A percentile compares a stretch with the other conserved stretches of the same genome.
phyloP scores from a whole-genome alignment of 1,140 invertebrate genomes.

The Nephila pilipes region DNA sequence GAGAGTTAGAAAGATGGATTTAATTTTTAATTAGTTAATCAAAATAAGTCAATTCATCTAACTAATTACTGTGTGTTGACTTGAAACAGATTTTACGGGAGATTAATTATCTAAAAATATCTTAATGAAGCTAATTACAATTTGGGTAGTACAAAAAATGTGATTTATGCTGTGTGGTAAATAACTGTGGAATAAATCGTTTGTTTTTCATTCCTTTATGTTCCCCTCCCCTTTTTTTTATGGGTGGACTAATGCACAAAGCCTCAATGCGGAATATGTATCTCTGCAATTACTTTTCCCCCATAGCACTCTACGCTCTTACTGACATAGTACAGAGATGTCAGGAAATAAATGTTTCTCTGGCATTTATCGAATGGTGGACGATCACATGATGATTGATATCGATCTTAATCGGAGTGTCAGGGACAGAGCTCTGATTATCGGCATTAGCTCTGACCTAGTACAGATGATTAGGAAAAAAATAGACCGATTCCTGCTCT shows the following conservation, averaged over 20 bases:
- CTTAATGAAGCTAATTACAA: too few relatives aligned
- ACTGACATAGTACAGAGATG: not conserved
- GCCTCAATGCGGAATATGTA: not conserved
- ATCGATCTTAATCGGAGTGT: constrained; percentile 29
- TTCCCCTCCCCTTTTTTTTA: too few relatives aligned
- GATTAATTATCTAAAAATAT: too few relatives aligned
- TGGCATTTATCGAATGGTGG: not conserved
- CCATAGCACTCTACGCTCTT: not conserved
- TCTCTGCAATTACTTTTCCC: too few relatives aligned
- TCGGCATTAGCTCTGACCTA: constrained; percentile 3
- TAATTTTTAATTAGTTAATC: too few relatives aligned
- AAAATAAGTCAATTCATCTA: too few relatives aligned
- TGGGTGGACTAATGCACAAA: too few relatives aligned
- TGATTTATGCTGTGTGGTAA: not conserved
- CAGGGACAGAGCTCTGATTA: constrained; percentile 6
- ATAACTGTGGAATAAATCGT: not conserved
- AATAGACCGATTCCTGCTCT: not conserved
- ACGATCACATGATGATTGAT: constrained; percentile 21
- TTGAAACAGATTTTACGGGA: too few relatives aligned
- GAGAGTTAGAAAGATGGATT: too few relatives aligned
- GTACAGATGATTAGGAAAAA: not conserved
- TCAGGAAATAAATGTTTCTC: constrained; percentile 11
- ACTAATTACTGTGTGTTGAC: too few relatives aligned
- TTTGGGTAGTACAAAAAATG: not conserved
- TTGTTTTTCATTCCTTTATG: too few relatives aligned